Conservation (phyloP, 2,797 vertebrate genomes). For the Danio tinwini region DNA sequence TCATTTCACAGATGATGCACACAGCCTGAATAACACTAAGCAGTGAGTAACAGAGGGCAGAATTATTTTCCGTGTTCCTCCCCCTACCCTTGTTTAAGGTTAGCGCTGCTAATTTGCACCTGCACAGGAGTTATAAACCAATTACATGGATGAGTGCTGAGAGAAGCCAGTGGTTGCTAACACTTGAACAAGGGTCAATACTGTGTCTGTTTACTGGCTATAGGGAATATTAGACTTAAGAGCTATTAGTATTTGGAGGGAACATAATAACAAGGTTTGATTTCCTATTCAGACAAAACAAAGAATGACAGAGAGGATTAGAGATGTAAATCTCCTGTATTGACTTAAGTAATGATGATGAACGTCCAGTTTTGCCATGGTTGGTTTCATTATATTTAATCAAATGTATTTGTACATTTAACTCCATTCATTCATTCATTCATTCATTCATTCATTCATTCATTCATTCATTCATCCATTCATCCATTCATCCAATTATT, state of each 20-base stretch:
- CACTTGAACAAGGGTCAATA: not conserved
- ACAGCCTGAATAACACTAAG: not conserved
- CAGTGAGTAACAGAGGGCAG: not conserved
- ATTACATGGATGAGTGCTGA: slow-evolving; percentile 42
- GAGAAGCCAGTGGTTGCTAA: not conserved
- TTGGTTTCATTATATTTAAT: too few relatives aligned
- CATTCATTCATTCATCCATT: too few relatives aligned
- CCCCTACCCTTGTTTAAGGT: slow-evolving; percentile 44
- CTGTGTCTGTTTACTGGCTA: not conserved
- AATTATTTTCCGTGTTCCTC: not conserved
- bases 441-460: too few relatives aligned
- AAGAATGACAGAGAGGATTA: not conserved
- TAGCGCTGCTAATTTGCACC: slow-evolving; percentile 40
- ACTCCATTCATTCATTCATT: too few relatives aligned
- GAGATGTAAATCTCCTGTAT: slow-evolving; percentile 8
- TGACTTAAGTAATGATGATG: not conserved
- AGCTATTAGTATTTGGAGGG: not conserved
- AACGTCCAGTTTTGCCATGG: too few relatives aligned
- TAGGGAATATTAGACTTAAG: not conserved
- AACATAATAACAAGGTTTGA: not conserved
- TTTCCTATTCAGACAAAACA: slow-evolving; percentile 4
- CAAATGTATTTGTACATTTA: too few relatives aligned
- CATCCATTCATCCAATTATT: too few relatives aligned
- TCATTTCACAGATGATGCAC: slow-evolving; percentile 1
- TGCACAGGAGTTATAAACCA: slow-evolving; percentile 22